A percentile compares a stretch with the other conserved stretches of the same genome.
Conservation (phyloP, 2,113 vertebrate species). For the Xerus inauris region DNA sequence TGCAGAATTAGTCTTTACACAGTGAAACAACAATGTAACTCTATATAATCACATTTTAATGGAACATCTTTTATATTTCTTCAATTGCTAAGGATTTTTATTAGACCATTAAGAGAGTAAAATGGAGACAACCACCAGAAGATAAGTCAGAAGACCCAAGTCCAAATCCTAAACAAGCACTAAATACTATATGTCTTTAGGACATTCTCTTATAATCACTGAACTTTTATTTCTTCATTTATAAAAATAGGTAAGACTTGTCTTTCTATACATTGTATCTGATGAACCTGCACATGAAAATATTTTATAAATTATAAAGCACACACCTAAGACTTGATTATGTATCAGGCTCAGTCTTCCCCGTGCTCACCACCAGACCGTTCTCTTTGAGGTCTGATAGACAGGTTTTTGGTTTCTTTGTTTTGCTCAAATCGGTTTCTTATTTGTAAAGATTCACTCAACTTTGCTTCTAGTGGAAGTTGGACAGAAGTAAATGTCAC, state of each 20-base stretch:
- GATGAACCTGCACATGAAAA: neutral
- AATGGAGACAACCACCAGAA: neutral
- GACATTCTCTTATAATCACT: neutral
- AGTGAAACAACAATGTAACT: neutral
- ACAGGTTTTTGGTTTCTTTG: neutral
- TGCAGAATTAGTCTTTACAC: neutral
- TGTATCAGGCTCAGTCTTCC: no score
- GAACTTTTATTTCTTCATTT: neutral
- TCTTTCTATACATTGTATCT: neutral
- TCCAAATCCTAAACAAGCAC: neutral
- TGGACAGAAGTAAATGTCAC: neutral
- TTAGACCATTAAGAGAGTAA: neutral
- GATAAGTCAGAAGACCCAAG: neutral
- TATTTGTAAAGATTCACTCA: neutral
- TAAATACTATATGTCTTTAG: neutral
- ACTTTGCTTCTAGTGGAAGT: neutral
- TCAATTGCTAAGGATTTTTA: neutral
- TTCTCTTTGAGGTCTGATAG: neutral
- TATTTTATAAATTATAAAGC: neutral
- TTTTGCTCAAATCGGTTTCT: slow-evolving; percentile 29
- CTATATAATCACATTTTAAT: neutral
- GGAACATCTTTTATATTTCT: neutral
- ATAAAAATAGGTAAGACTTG: neutral
- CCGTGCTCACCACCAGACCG: neutral
- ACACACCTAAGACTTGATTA: no score